Evolutionary conservation across 2,113 vertebrate genomes (phyloP), one percentile per base, ranked within the genome.

Genomic region (Lampris incognitus): DNA sequence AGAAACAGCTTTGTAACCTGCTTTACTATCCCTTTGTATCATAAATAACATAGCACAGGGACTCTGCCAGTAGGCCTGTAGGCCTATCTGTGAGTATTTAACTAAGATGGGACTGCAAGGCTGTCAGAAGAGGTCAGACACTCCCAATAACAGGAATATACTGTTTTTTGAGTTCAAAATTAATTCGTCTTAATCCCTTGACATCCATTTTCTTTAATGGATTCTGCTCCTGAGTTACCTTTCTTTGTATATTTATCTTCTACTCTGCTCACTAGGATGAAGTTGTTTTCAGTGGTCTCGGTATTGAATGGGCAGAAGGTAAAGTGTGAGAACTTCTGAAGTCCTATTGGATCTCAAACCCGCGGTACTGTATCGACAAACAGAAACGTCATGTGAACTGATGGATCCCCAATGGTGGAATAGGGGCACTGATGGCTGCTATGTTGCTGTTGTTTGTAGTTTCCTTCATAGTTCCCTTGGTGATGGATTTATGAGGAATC

Each of bases 361-460:
- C 80, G 62, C 81, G 88, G 84, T 91, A 87, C 85, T 63, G 1
- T 57, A 57, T 9, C 50, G 71, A 7, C 46, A 0, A 44, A 64
- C 52, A 36, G 56, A n/a, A 58, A 58, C 5, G 8, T 9, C 10
- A 3, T 39, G 41, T 60, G 9, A 66, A 73, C 58, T 0, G 37
- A 44, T 41, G 37, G 5, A 7, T 49, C 40, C 54, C n/a, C 24
- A 60, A 42, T 9, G 9, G 13, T 60, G 36, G 71, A 37, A 40
- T 37, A 5, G 70, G 24, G 24, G 66, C 49, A 73, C 52, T 41
- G 73, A 55, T 67, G 68, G 85, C 87, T 89, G 85, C 83, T 82
- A 66, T 37, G 10, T 40, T 52, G 39, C 54, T 11, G 9, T n/a
- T 36, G 51, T 67, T 40, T 74, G 5, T 81, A 9, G 38, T 52